A percentile compares a stretch with the other conserved stretches of the same genome.
These are phyloP conservation scores for Galemys pyrenaicus DNA, from an alignment of 2,113 vertebrate genomes.

Conservation along the genomic window DNA sequence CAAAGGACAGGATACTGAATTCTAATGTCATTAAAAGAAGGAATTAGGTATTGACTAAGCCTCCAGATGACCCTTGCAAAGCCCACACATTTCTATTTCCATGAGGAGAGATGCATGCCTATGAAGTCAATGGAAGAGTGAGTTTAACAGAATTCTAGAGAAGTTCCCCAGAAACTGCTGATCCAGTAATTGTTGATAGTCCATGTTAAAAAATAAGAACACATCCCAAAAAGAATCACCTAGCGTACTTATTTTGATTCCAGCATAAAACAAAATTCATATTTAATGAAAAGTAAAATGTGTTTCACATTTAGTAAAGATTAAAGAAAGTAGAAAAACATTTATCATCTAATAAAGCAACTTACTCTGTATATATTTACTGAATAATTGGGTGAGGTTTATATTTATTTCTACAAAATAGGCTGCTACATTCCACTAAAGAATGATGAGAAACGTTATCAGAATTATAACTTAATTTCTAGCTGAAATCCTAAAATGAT, in stretches of 20 bases:
- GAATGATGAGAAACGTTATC: background rate
- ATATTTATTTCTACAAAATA: slow-evolving; percentile 18
- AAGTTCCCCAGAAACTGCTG: background rate
- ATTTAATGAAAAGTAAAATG: background rate
- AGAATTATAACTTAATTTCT: background rate
- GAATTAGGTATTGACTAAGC: background rate
- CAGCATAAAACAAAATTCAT: slow-evolving; percentile 2
- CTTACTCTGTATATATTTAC: background rate
- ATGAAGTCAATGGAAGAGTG: background rate
- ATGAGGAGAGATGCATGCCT: accelerated
- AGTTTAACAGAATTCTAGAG: background rate
- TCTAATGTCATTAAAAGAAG: background rate
- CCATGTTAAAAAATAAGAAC: background rate
- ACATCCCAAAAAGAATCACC: background rate
- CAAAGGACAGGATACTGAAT: background rate
- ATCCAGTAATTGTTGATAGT: background rate
- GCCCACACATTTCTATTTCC: background rate
- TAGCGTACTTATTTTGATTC: background rate
- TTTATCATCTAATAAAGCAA: background rate
- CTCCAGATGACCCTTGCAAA: background rate
- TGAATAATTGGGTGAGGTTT: slow-evolving; percentile 26
- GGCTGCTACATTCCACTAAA: background rate
- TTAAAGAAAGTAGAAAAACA: background rate
- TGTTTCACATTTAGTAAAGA: background rate
- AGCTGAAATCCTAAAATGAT: background rate